Percentiles rank a stretch among this genome's conserved stretches.
Evolutionary conservation across 2,113 vertebrate species (phyloP).

Genomic region (Myocastor coypus): DNA sequence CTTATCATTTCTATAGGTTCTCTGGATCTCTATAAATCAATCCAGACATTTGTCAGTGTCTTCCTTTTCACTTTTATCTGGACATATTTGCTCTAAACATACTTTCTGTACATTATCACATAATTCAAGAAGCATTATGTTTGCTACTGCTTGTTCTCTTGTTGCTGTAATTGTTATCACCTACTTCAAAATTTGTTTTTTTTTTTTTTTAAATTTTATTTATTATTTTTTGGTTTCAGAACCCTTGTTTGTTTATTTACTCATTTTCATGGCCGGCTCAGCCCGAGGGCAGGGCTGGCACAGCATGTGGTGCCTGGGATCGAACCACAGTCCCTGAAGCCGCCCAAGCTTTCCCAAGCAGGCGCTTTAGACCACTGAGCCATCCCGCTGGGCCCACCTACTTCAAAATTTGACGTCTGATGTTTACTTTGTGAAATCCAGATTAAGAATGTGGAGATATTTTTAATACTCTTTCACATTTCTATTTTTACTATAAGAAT

Average conservation of each 20-base stretch:
- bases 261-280: too few species aligned
- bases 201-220: too few species aligned
- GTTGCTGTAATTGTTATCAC: not conserved
- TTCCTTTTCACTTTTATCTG: not conserved
- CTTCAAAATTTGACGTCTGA: not conserved
- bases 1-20: not conserved
- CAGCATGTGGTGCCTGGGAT: too few species aligned
- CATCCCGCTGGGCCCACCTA: too few species aligned
- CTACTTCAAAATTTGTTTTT: not conserved
- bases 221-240: too few species aligned
- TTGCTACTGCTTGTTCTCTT: not conserved
- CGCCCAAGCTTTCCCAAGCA: too few species aligned
- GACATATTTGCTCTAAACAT: not conserved
- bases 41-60: not conserved
- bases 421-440: not conserved
- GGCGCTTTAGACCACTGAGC: too few species aligned
- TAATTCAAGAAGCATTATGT: not conserved
- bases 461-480: constrained; percentile 2
- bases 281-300: too few species aligned
- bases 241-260: too few species aligned
- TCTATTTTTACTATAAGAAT: not conserved
- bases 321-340: too few species aligned
- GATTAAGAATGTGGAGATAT: not conserved
- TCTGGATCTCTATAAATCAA: not conserved
- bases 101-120: not conserved